Evolutionary conservation across 2,888 invertebrate species (phyloP), one percentile per base, ranked within the genome.

Genomic region (Agrochola lota): DNA sequence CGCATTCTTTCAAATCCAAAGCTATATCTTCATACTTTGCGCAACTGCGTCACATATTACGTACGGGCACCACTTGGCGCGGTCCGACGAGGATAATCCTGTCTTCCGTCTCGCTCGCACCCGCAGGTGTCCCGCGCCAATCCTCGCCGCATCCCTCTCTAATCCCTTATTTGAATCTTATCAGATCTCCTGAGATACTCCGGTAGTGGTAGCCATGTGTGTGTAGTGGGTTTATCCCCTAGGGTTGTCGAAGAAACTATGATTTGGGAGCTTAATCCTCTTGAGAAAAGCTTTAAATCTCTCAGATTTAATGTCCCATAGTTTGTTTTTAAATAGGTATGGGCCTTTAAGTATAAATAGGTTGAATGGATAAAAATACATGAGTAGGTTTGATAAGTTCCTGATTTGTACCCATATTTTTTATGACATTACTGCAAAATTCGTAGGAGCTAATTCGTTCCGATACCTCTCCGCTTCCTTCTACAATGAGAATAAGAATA

Each of bases 101-200:
- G 78, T 93, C 82, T 87, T 89, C 90, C 85, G 84, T 96, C 96
- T 87, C 93, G 74, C 92, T 96, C 93, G 70, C 91, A 92, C 96
- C 82, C 90, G 84, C 84, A 87, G 89, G 88, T 90, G 91, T 89
- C 88, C 89, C 90, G 92, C 91, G 95, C 95, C 96, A 96, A 96
- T 96, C 96, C 96, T 95, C 92, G 89, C 87, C 88, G 85, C 92
- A 91, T 95, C 95, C 94, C 93, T 78, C 92, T 96, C 96, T 97
- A 97, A 97, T 97, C 97, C 96, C 96, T 97, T 97, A 97, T 97
- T 97, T 97, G 97, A 97, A 97, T 97, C 97, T 97, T 97, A 97
- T 97, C 97, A 96, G 97, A 96, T 97, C 96, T 95, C 96, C 92
- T 94, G 95, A 96, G 95, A 95, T 95, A 95, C 94, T 94, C 94